Conservation (phyloP, 2,888 invertebrate genomes). For the Machimus atricapillus region DNA sequence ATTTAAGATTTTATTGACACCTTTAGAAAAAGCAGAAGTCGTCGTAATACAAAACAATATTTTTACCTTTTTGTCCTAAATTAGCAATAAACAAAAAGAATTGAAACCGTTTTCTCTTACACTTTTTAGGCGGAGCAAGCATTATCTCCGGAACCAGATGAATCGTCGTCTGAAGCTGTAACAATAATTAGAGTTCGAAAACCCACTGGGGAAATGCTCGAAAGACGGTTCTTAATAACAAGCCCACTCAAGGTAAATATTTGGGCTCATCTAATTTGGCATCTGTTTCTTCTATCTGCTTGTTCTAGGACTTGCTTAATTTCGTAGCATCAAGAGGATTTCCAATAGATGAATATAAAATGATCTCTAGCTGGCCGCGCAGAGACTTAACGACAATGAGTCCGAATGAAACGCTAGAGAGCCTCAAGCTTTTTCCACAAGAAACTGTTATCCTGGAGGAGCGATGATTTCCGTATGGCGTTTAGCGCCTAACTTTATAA, state of each 20-base stretch:
- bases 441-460: conserved; percentile 95
- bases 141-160: conserved; percentile 76
- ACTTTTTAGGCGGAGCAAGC: conserved; percentile 66
- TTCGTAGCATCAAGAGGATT: conserved; percentile 89
- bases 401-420: conserved; percentile 75
- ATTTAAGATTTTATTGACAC: background rate
- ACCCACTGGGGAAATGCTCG: conserved; percentile 78
- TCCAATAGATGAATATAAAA: conserved; percentile 86
- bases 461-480: conserved; percentile 69
- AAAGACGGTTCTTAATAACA: conserved; percentile 72
- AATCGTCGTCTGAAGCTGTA: conserved; percentile 66
- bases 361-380: conserved; percentile 92
- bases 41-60: no score
- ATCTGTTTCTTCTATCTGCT: background rate
- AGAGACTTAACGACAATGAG: conserved; percentile 86
- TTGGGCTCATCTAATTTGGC: background rate
- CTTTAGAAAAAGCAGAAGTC: no score
- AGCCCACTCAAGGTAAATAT: conserved; percentile 64
- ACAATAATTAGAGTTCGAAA: conserved; percentile 82
- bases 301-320: conserved; percentile 74
- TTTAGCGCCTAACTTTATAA: conserved; percentile 10
- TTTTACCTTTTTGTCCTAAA: no score
- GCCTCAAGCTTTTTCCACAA: conserved; percentile 88
- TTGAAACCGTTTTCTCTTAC: background rate
- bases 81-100: no score